Conservation (phyloP, 2,888 invertebrate genomes). For the Diarsia brunnea region DNA sequence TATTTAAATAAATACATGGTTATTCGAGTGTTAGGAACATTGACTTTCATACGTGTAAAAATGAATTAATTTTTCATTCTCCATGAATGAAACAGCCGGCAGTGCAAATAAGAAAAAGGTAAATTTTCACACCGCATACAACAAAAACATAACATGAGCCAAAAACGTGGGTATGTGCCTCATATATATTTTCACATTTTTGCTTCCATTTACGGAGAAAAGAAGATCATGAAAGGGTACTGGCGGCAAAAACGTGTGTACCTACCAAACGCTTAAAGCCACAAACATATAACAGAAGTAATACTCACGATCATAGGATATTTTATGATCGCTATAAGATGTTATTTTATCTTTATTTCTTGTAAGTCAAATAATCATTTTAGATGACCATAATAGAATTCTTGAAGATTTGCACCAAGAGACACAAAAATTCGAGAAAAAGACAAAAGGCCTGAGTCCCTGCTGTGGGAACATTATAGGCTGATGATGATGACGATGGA, state of each 20-base stretch:
- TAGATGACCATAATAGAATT: not conserved
- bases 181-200: slow-evolving; percentile 52
- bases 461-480: too few relatives aligned
- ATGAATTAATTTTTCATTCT: slow-evolving; percentile 28
- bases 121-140: slow-evolving; percentile 43
- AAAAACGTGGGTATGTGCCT: slow-evolving; percentile 43
- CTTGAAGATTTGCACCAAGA: not conserved
- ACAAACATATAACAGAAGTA: not conserved
- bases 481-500: too few relatives aligned
- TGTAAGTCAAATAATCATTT: not conserved
- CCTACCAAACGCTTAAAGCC: not conserved
- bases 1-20: not conserved
- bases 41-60: slow-evolving; percentile 20
- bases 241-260: slow-evolving; percentile 48
- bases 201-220: slow-evolving; percentile 46
- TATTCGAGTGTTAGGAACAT: slow-evolving; percentile 3
- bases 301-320: not conserved
- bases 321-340: not conserved
- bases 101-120: slow-evolving; percentile 49
- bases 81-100: slow-evolving; percentile 19
- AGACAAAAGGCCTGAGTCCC: too few relatives aligned
- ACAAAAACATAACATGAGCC: slow-evolving; percentile 51
- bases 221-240: slow-evolving; percentile 49
- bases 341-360: too few relatives aligned
- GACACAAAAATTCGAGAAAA: too few relatives aligned